A percentile compares a stretch with the other conserved stretches of the same genome.
Evolutionary conservation across 1,140 invertebrate species (phyloP).

Genomic region (Battus philenor): DNA sequence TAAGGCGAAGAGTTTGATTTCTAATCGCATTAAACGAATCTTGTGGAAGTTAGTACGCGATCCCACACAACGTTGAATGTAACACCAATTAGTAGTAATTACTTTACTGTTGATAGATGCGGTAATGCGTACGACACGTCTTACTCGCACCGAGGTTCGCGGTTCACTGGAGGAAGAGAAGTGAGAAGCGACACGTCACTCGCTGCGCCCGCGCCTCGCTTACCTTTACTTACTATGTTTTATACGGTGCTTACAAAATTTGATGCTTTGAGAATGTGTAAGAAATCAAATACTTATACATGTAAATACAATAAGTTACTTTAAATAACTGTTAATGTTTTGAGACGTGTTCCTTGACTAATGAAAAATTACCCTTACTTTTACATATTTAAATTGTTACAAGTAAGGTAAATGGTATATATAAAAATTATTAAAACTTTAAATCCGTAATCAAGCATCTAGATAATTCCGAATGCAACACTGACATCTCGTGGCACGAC

Average conservation of each 20-base stretch:
- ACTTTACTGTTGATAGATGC: constrained; percentile 20
- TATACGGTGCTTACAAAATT: constrained; percentile 30
- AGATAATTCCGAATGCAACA: constrained; percentile 16
- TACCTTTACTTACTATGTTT: constrained; percentile 63
- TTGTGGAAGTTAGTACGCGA: constrained; percentile 14
- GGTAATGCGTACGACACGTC: constrained; percentile 24
- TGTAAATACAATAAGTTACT: neutral
- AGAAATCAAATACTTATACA: neutral
- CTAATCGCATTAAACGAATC: constrained; percentile 17
- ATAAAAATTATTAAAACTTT: too few species aligned
- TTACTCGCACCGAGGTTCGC: constrained; percentile 35
- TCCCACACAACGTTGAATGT: constrained; percentile 17
- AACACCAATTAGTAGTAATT: constrained; percentile 40
- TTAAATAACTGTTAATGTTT: too few species aligned
- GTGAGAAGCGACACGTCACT: constrained; percentile 62
- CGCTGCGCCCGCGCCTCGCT: constrained; percentile 59
- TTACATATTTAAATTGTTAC: too few species aligned
- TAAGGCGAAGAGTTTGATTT: constrained; percentile 26
- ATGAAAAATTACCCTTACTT: too few species aligned
- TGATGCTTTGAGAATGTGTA: constrained; percentile 29
- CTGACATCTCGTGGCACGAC: constrained; percentile 48
- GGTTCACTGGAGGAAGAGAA: constrained; percentile 58
- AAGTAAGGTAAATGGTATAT: too few species aligned
- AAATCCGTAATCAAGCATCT: too few species aligned
- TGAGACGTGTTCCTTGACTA: too few species aligned